phyloP scores from a whole-genome alignment of 2,113 vertebrate species.

The Cyanistes caeruleus region DNA sequence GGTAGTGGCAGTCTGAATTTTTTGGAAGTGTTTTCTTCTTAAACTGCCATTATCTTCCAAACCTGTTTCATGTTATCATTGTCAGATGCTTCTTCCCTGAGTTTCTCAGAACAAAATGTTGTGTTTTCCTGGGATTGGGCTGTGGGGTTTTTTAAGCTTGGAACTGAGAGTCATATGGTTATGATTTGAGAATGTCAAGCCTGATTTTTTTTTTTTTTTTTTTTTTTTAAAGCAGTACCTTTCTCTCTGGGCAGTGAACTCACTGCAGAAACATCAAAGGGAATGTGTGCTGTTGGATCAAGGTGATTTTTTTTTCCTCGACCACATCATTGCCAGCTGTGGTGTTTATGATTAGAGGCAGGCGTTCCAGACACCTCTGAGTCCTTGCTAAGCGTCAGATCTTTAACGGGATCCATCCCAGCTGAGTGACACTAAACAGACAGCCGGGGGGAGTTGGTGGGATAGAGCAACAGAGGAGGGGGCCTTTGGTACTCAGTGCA shows the following conservation, averaged over 20 bases:
- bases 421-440: constrained; percentile 85
- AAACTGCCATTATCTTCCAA: constrained; percentile 83
- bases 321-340: constrained; percentile 85
- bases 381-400: constrained; percentile 82
- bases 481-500: constrained; percentile 47
- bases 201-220: constrained; percentile 74
- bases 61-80: constrained; percentile 98
- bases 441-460: constrained; percentile 77
- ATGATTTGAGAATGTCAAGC: constrained; percentile 96
- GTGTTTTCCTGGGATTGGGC: constrained; percentile 34
- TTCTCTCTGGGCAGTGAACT: constrained; percentile 91
- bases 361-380: constrained; percentile 83
- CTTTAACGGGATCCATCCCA: constrained; percentile 85
- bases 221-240: constrained; percentile 69
- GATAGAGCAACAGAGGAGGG: constrained; percentile 40
- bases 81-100: constrained; percentile 91
- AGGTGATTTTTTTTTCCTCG: constrained; percentile 85
- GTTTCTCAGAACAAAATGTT: constrained; percentile 82
- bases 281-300: constrained; percentile 93
- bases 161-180: constrained; percentile 97
- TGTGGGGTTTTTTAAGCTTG: constrained; percentile 69
- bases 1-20: constrained; percentile 81
- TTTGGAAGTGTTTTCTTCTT: constrained; percentile 84
- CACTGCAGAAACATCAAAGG: constrained; percentile 94
- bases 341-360: constrained; percentile 85